A percentile compares a stretch with the other conserved stretches of the same genome.
Conservation (phyloP, 2,113 vertebrate species). For the Ailurus styani region DNA sequence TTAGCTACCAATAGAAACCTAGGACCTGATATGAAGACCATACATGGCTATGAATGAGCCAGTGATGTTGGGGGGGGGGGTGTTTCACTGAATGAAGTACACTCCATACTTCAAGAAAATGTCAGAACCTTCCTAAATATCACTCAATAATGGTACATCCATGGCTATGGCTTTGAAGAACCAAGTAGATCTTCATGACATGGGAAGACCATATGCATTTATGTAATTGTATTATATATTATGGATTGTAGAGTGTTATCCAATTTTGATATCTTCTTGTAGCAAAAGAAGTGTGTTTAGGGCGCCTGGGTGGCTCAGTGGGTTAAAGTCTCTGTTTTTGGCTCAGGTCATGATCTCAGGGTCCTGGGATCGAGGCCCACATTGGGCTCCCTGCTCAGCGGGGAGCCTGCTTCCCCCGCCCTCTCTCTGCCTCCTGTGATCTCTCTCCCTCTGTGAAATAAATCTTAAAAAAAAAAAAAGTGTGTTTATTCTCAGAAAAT, state of each 20-base stretch:
- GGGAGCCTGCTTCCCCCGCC: too few relatives aligned
- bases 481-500: not conserved
- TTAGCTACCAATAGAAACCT: not conserved
- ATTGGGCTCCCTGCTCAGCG: too few relatives aligned
- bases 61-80: fast-evolving
- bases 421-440: too few relatives aligned
- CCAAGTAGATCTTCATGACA: too few relatives aligned
- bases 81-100: not conserved
- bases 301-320: too few relatives aligned
- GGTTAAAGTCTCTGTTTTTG: too few relatives aligned
- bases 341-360: too few relatives aligned
- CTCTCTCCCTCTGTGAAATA: too few relatives aligned
- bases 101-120: too few relatives aligned
- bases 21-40: not conserved
- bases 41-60: not conserved
- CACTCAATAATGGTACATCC: not conserved
- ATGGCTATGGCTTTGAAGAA: not conserved
- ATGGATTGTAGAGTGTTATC: too few relatives aligned
- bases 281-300: not conserved
- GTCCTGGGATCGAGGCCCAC: too few relatives aligned
- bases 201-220: not conserved
- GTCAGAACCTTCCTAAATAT: not conserved
- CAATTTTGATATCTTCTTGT: not conserved
- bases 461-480: too few relatives aligned
- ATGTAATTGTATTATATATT: not conserved